These are phyloP conservation scores for Euzetes globulus DNA, from an alignment of 2,888 invertebrate genomes.

Conservation along the genomic window DNA sequence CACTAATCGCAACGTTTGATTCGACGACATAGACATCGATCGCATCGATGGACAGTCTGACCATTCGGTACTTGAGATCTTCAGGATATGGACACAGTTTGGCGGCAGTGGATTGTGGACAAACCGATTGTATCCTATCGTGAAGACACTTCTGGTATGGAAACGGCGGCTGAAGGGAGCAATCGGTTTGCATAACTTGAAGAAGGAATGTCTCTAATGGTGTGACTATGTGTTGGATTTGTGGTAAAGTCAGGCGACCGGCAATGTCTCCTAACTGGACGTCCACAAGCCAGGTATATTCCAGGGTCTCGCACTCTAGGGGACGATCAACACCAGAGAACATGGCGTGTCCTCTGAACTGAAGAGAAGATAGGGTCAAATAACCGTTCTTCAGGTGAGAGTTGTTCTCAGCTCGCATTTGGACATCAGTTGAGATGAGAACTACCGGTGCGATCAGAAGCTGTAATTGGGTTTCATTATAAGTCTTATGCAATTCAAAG, in stretches of 20 bases:
- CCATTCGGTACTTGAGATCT: conserved; percentile 88
- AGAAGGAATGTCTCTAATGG: conserved; percentile 80
- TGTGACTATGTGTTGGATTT: conserved; percentile 74
- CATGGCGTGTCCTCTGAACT: conserved; percentile 88
- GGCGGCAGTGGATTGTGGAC: conserved; percentile 50
- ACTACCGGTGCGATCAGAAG: conserved; percentile 72
- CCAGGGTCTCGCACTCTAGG: conserved; percentile 86
- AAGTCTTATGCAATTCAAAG: conserved; percentile 94
- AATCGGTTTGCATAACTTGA: conserved; percentile 78
- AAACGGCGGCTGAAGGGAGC: conserved; percentile 74
- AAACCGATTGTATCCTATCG: conserved; percentile 56
- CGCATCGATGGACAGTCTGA: conserved; percentile 75
- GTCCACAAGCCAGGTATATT: conserved; percentile 96
- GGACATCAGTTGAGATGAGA: conserved; percentile 51
- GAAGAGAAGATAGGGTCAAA: conserved; percentile 63
- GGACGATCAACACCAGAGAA: conserved; percentile 86
- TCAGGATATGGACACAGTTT: conserved; percentile 67
- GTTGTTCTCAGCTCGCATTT: conserved; percentile 45
- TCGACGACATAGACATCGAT: conserved; percentile 86
- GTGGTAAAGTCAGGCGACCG: conserved; percentile 80
- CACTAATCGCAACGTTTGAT: conserved; percentile 64
- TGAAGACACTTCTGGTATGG: conserved; percentile 54
- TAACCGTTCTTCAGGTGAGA: conserved; percentile 73
- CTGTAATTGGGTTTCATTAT: conserved; percentile 83
- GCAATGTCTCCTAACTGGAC: conserved; percentile 85